A percentile compares a stretch with the other conserved stretches of the same genome.
Evolutionary conservation across 23 tunicate species (phyloP).

Genomic region (Styela plicata): DNA sequence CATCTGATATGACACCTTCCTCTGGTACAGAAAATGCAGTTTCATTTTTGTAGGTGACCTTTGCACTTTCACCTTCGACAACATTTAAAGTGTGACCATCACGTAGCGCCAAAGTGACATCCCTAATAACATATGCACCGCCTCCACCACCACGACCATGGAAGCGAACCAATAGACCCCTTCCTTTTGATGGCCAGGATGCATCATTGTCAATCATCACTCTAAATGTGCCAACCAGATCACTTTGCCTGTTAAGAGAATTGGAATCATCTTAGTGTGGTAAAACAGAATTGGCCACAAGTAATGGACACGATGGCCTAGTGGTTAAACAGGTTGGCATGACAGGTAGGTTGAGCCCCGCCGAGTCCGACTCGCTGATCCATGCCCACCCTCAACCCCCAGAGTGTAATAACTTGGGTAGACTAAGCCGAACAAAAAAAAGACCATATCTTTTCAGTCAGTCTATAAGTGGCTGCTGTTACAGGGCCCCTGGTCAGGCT

Average conservation of each 20-base stretch:
- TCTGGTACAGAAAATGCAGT: slow-evolving; percentile 23
- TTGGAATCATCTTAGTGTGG: too few species aligned
- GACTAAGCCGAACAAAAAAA: too few species aligned
- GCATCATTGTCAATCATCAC: slow-evolving; percentile 47
- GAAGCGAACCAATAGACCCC: slow-evolving; percentile 26
- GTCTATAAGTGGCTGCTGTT: too few species aligned
- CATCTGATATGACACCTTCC: slow-evolving; percentile 33
- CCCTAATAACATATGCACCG: slow-evolving; percentile 27
- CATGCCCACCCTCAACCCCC: too few species aligned
- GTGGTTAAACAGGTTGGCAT: too few species aligned
- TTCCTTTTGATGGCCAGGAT: slow-evolving; percentile 24
- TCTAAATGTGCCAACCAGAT: slow-evolving; percentile 51
- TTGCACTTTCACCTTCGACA: slow-evolving; percentile 11
- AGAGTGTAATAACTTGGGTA: too few species aligned
- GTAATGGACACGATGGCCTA: too few species aligned
- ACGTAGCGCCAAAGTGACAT: slow-evolving; percentile 35
- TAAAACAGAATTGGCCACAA: too few species aligned
- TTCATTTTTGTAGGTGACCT: slow-evolving; percentile 25
- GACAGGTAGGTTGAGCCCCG: too few species aligned
- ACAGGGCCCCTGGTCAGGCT: too few species aligned
- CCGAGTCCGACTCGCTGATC: too few species aligned
- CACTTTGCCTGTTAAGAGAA: slow-evolving; percentile 50
- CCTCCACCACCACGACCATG: slow-evolving; percentile 44
- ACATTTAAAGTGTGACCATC: slow-evolving; percentile 46
- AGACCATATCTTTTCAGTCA: too few species aligned